Evolutionary conservation across 1,140 invertebrate genomes (phyloP), one percentile per base, ranked within the genome.

Genomic region (Trachelipus rathkii): DNA sequence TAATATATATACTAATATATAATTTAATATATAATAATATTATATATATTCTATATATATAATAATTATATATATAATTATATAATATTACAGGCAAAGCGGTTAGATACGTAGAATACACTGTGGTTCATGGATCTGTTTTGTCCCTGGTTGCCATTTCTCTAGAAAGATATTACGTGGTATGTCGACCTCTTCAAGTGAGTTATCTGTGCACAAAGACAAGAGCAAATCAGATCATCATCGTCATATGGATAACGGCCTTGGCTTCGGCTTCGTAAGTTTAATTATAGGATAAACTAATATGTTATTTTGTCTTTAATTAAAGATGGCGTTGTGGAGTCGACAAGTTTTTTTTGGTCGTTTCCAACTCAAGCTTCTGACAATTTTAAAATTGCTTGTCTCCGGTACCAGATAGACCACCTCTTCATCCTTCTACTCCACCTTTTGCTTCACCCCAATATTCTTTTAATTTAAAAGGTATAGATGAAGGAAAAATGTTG

Each of bases 191-290:
- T 0, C 85, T 97, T 68, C 90, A 93, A 82, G 94, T 93, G 0
- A 92, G 93, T 79, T 95, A 95, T 84, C 93, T 94, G 13, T 96
- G 94, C 84, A 96, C 94, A 1, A 94, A 94, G 85, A 89, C 92
- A 0, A 87, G 93, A 76, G 93, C 94, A 0, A 89, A 92, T 7
- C 86, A 93, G 69, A 92, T 96, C 73, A 95, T 95, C 82, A 85
- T 92, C 0, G 84, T 92, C 50, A 91, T 94, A 24, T 97, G 95
- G 95, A n/a, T 77, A n/a, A 67, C 73, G 5, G 72, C 81, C 13
- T 60, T 78, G 93, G 0, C 50, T 19, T 60, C 50, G 1, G 50
- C 50, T 60, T 60, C 50, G 50, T 60, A 60, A 60, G 50, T 60
- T 19, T 8, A 19, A 60, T 15, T 19, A 4, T 60, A 19, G 33